These are phyloP conservation scores for Drosophila virilis DNA, from an alignment of 1,140 invertebrate species.

Conservation along the genomic window DNA sequence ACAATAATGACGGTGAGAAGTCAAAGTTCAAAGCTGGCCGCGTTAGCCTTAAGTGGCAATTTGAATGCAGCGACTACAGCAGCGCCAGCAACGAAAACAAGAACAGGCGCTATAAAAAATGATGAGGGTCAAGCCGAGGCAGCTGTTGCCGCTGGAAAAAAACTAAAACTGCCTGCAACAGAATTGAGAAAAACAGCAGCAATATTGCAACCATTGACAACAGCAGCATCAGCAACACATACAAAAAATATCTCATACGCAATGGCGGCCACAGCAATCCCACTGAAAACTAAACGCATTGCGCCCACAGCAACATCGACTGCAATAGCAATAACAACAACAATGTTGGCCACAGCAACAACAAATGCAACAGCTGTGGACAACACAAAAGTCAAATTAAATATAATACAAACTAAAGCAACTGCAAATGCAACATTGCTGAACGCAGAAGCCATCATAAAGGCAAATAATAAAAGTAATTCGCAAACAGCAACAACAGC, in stretches of 20 bases:
- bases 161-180: constrained; percentile 28
- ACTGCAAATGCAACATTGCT: constrained; percentile 1
- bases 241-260: constrained; percentile 6
- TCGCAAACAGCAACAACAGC: constrained; percentile 18
- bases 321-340: constrained; percentile 6
- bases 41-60: constrained; percentile 38
- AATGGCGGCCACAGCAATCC: constrained; percentile 18
- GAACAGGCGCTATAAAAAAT: constrained; percentile 22
- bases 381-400: constrained; percentile 17
- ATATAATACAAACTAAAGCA: constrained; percentile 16
- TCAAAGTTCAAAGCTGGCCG: constrained; percentile 4
- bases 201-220: constrained; percentile 31
- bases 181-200: not conserved
- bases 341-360: constrained; percentile 14
- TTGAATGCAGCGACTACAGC: constrained; percentile 52
- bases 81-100: constrained; percentile 1
- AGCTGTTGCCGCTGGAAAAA: constrained; percentile 1
- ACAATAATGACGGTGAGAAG: constrained; percentile 4
- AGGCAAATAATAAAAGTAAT: constrained; percentile 34
- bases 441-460: not conserved
- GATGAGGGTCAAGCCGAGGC: constrained; percentile 10
- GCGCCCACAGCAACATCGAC: constrained; percentile 17
- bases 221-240: not conserved
- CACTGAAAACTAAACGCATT: constrained; percentile 62
- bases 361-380: constrained; percentile 11